Base-by-base conservation (phyloP, 1,140 invertebrate genomes). In the Conus ventricosus region DNA sequence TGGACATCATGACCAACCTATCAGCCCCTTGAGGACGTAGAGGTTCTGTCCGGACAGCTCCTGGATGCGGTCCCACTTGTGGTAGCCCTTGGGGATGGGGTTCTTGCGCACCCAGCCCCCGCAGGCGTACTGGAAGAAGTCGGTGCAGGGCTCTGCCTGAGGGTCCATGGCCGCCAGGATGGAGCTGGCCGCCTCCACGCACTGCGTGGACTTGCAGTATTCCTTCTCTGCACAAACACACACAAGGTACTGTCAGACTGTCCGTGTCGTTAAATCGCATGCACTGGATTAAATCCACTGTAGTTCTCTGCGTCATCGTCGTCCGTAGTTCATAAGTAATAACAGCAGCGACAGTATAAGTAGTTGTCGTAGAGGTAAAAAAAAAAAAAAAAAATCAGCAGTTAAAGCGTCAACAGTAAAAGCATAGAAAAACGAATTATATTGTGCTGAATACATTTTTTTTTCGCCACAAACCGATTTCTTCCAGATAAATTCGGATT, bases 61-160 rank as follows among this genome's bases (percentile, higher is more conserved):
- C 83, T 94, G 93, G 67, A 93, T 91, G 25, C 92, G 78, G 88
- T 94, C 92, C 94, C 94, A 95, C 53, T 91, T 90, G 20, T 91
- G 89, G 84, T 93, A 93, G 8, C 93, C 93, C 25, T 92, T 90
- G 23, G 94, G 93, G 54, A 96, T 94, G 4, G 94, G 93, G 53
- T 95, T 94, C 15, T 93, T 90, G 84, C 92, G 89, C 13, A 96
- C 92, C 96, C 96, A 97, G 39, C 94, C 94, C 10, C 96, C 96
- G 91, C 96, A 97, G 10, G 96, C 94, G 91, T 96, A 97, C 76
- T 95, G 93, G 94, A 96, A 96, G 90, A 97, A 96, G 91, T 97
- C 95, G 17, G 95, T 93, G 91, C 96, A 97, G 6, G 96, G 96
- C 80, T 95, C 92, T 4, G 95, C 94, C 4, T 91, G 94, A 13